Conservation (phyloP, 2,888 invertebrate genomes). For the Anthrax anthrax region DNA sequence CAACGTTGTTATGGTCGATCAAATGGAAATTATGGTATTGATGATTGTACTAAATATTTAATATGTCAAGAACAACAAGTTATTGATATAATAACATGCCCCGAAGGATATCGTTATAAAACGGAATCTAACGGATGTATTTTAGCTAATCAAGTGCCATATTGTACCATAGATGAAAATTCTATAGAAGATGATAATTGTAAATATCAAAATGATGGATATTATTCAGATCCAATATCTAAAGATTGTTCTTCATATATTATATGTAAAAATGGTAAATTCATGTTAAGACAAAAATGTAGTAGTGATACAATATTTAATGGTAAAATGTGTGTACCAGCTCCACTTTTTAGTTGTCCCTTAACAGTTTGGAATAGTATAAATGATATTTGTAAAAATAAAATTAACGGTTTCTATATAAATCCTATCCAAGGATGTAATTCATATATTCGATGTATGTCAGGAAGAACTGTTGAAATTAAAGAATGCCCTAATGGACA, state of each 20-base stretch:
- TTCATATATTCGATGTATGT: conserved; percentile 25
- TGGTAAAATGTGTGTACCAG: conserved; percentile 24
- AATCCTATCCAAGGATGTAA: conserved; percentile 25
- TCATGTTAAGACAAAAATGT: conserved; percentile 20
- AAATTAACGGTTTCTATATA: conserved; percentile 37
- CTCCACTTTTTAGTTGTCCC: conserved; percentile 18
- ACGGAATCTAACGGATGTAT: conserved; percentile 18
- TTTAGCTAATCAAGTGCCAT: conserved; percentile 14
- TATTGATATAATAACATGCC: conserved; percentile 22
- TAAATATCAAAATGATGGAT: conserved; percentile 21
- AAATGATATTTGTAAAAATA: conserved; percentile 33
- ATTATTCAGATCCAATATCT: conserved; percentile 23
- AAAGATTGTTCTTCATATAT: conserved; percentile 25
- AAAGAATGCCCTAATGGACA: conserved; percentile 21
- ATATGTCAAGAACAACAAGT: conserved; percentile 22
- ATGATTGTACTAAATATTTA: conserved; percentile 22
- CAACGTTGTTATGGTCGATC: conserved; percentile 19
- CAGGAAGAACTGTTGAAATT: conserved; percentile 18
- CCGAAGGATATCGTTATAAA: conserved; percentile 20
- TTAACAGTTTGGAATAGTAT: conserved; percentile 8
- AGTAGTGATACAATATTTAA: conserved; percentile 23
- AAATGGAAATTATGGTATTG: conserved; percentile 23
- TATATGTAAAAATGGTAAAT: conserved; percentile 21
- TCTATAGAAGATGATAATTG: conserved; percentile 11
- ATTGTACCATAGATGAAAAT: conserved; percentile 10